Percentiles rank a stretch among this genome's conserved stretches.
Conservation (phyloP, 2,797 vertebrate species). For the Acanthiza pusilla region DNA sequence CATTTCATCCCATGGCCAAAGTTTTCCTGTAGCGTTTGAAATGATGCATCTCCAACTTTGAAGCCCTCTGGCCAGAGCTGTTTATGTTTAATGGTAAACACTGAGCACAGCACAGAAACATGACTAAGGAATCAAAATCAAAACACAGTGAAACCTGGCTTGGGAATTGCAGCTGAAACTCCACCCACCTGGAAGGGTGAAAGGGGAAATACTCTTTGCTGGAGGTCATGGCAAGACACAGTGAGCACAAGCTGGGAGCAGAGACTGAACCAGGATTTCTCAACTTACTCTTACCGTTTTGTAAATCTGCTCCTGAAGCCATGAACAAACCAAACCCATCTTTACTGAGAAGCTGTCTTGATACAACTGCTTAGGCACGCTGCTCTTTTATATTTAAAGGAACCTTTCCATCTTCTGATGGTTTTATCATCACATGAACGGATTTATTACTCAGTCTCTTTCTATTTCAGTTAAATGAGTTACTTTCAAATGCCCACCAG, state of each 20-base stretch:
- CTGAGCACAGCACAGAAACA: neutral
- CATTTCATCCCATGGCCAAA: neutral
- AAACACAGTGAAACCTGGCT: conserved; percentile 17
- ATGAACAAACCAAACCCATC: neutral
- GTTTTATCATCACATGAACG: neutral
- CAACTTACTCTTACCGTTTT: neutral
- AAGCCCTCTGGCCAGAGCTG: neutral
- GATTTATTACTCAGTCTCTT: neutral
- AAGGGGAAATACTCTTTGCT: neutral
- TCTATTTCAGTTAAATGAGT: neutral
- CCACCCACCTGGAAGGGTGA: neutral
- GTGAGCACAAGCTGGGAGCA: neutral
- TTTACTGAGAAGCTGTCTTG: neutral
- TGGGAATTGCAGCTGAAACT: neutral
- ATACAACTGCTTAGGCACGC: neutral
- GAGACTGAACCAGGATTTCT: neutral
- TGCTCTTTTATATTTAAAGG: neutral
- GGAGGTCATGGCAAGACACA: neutral
- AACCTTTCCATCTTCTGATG: neutral
- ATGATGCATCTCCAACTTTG: neutral
- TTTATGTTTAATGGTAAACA: conserved; percentile 12
- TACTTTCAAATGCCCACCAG: neutral
- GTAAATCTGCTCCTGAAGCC: neutral
- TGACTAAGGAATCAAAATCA: conserved; percentile 18
- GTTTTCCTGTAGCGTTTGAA: neutral